These are phyloP conservation scores for Mormyrus proboscirostris DNA, from an alignment of 2,797 vertebrate genomes.

Conservation along the genomic window DNA sequence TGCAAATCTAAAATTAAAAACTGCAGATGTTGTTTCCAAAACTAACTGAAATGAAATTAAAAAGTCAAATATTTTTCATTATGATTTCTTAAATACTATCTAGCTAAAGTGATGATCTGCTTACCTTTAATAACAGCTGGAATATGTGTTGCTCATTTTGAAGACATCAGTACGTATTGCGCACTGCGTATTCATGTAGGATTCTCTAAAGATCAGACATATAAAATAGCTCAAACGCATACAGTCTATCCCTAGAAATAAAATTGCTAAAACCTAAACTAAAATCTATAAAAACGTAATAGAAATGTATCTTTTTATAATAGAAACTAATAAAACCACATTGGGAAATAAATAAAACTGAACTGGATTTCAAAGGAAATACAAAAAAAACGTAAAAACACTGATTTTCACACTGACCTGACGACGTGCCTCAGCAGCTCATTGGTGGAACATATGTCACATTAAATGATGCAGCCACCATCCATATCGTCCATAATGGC, in stretches of 20 bases:
- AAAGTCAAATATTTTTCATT: not conserved
- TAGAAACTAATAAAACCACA: not conserved
- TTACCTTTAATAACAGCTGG: not conserved
- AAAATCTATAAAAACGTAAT: not conserved
- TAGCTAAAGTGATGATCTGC: not conserved
- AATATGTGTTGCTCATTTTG: not conserved
- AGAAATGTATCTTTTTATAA: not conserved
- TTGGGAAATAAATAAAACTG: not conserved
- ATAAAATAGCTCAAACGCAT: not conserved
- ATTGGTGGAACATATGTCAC: not conserved
- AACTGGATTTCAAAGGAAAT: not conserved
- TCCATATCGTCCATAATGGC: not conserved
- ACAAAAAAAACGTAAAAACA: not conserved
- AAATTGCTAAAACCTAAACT: not conserved
- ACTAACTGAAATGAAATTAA: not conserved
- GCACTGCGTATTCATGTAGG: not conserved
- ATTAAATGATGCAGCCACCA: not conserved
- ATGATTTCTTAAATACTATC: not conserved
- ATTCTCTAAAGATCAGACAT: not conserved
- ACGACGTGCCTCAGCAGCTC: not conserved
- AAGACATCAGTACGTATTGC: not conserved
- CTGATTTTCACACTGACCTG: not conserved
- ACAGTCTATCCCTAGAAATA: not conserved
- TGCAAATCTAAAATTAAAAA: not conserved
- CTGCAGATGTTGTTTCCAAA: not conserved